Evolutionary conservation across 1,140 invertebrate species (phyloP).

Genomic region (Trichoplusia ni): DNA sequence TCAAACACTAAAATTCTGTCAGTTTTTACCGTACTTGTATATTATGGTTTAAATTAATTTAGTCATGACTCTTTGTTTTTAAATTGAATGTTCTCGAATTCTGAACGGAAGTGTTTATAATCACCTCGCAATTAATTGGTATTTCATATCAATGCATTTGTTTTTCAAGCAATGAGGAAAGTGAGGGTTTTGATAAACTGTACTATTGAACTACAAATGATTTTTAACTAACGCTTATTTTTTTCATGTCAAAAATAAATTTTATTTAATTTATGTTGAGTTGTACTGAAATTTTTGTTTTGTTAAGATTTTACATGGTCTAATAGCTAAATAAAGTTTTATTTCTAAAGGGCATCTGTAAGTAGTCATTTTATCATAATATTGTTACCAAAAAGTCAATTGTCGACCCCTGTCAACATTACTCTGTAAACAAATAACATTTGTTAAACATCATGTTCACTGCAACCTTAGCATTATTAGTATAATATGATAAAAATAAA

Average conservation of each 20-base stretch:
- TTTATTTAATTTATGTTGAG: slow-evolving; percentile 34
- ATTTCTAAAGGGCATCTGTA: slow-evolving; percentile 32
- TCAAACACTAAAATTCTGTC: slow-evolving; percentile 56
- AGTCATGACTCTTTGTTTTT: slow-evolving; percentile 19
- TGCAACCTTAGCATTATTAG: slow-evolving; percentile 71
- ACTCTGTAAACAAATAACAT: slow-evolving; percentile 49
- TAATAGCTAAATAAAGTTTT: slow-evolving; percentile 27
- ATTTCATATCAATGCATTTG: slow-evolving; percentile 34
- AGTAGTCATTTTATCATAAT: slow-evolving; percentile 39
- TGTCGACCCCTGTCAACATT: slow-evolving; percentile 51
- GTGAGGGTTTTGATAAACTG: slow-evolving; percentile 29
- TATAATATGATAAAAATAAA: no score
- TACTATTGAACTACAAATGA: slow-evolving; percentile 22
- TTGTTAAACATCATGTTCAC: slow-evolving; percentile 68
- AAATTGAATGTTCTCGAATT: slow-evolving; percentile 16
- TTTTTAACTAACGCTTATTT: slow-evolving; percentile 29
- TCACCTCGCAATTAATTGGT: slow-evolving; percentile 52
- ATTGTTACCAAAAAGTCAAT: slow-evolving; percentile 74
- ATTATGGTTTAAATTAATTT: slow-evolving; percentile 35
- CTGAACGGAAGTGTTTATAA: slow-evolving; percentile 22
- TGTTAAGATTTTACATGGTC: slow-evolving; percentile 39
- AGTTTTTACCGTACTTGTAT: slow-evolving; percentile 63
- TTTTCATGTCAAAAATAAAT: slow-evolving; percentile 24
- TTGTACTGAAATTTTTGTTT: slow-evolving; percentile 41
- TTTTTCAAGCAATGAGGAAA: slow-evolving; percentile 33